Conservation (phyloP, 2,113 vertebrate genomes). For the Pseudorasbora parva region DNA sequence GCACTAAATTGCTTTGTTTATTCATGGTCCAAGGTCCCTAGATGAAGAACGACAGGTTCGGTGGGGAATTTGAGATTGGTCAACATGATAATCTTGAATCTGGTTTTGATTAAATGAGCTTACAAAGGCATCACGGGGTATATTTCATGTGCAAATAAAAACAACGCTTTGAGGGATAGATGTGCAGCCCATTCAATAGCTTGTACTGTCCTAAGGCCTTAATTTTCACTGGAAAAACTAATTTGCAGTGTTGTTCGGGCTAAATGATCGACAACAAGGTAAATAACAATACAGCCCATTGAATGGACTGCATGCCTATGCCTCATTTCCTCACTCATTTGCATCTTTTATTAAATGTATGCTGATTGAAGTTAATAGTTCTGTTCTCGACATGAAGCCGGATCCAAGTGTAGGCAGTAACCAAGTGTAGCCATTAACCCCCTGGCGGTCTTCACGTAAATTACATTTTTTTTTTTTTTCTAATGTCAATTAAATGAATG, state of each 20-base stretch:
- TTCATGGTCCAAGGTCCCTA: background rate
- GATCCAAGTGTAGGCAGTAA: background rate
- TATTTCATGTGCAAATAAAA: slow-evolving; percentile 1
- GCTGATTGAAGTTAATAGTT: background rate
- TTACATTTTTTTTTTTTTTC: too few relatives aligned
- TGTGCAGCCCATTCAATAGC: background rate
- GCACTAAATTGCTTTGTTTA: background rate
- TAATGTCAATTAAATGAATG: too few relatives aligned
- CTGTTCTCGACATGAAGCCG: too few relatives aligned
- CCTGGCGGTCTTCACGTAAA: too few relatives aligned
- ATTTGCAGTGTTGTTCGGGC: background rate
- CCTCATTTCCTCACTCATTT: background rate
- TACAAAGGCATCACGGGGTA: background rate
- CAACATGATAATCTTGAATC: background rate
- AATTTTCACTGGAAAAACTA: background rate
- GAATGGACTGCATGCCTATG: background rate
- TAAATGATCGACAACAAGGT: background rate
- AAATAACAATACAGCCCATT: background rate
- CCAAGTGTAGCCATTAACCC: too few relatives aligned
- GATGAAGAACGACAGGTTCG: slow-evolving; percentile 8
- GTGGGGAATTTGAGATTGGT: slow-evolving; percentile 7
- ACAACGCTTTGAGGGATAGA: background rate
- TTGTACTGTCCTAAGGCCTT: background rate
- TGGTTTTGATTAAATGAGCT: slow-evolving; percentile 19
- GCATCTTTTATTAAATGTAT: background rate